Conservation (phyloP, 1,140 invertebrate species). For the Chymomyza costata region DNA sequence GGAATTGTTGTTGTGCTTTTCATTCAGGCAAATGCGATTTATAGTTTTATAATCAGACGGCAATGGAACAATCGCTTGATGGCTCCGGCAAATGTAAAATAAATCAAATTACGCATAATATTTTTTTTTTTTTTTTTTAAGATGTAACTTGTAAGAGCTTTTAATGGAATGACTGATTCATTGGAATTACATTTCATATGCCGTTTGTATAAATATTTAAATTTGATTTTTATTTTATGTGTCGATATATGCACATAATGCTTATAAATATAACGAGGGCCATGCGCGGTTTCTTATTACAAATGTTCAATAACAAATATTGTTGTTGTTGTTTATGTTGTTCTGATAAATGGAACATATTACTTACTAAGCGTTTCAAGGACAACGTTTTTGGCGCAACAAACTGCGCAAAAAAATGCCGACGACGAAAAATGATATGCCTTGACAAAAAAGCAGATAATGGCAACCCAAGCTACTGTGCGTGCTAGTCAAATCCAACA, state of each 20-base stretch:
- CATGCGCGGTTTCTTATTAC: slow-evolving; percentile 35
- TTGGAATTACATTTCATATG: slow-evolving; percentile 35
- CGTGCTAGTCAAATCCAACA: slow-evolving; percentile 38
- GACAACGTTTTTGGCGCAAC: no score
- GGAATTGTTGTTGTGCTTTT: background rate
- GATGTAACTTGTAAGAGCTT: no score
- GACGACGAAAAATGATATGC: slow-evolving; percentile 3
- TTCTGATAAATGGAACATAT: no score
- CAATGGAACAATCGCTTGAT: slow-evolving; percentile 8
- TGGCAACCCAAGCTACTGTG: slow-evolving; percentile 23
- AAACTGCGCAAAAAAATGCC: background rate
- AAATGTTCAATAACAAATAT: slow-evolving; percentile 17
- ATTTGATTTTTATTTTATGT: slow-evolving; percentile 7
- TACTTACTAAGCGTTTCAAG: no score
- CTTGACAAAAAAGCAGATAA: slow-evolving; percentile 5
- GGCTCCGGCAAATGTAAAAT: no score
- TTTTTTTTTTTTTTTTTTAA: slow-evolving; percentile 25
- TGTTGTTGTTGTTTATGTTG: no score
- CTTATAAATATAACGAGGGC: background rate
- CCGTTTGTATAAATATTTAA: slow-evolving; percentile 36
- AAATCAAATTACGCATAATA: slow-evolving; percentile 60
- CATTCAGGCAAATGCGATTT: slow-evolving; percentile 1
- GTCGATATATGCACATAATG: slow-evolving; percentile 11
- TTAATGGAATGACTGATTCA: no score
- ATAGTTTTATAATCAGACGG: background rate